Base-by-base conservation (phyloP, 2,888 invertebrate species). In the Agrotis ipsilon region DNA sequence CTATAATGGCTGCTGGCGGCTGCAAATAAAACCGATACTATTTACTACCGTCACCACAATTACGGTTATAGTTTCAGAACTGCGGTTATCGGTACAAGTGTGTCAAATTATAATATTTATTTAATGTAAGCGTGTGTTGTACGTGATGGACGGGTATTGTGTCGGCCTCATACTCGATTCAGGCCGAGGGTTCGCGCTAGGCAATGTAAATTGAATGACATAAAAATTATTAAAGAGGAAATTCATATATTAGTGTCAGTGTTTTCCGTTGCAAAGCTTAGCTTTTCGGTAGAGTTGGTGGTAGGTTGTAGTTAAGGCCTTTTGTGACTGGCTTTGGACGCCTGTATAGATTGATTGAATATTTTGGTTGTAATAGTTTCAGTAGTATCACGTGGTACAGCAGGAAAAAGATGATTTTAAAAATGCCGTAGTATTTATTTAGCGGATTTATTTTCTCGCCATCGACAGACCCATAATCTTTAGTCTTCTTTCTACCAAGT, bases 21-120 rank as follows among this genome's bases (percentile, higher is more conserved):
- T 48, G 32, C 51, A 65, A 72, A 61, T 48, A 67, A 63, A 51
- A 63, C 69, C 18, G 16, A 78, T 54, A 24, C 14, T 55, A 63
- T 81, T 79, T 73, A 68, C 78, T 76, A 82, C 67, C 51, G 72
- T 82, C 72, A 81, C 72, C 78, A 85, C 75, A 83, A 77, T 81
- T 86, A 86, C 84, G 81, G 86, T 86, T 83, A 79, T 76, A 78
- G 85, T 86, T 81, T 77, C 77, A 83, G 81, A 74, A 62, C 60
- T 87, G 83, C 81, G 82, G 81, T 81, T 88, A 89, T 88, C 82
- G 88, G 83, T 86, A 87, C 86, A 87, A 90, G 89, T 91, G 89
- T 91, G 91, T 89, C 91, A 92, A 92, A 93, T 92, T 91, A 92
- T 89, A 89, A 90, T 90, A 90, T 91, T 90, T 89, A 88, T 85